Evolutionary conservation across 2,888 invertebrate genomes (phyloP), one percentile per base, ranked within the genome.

Genomic region (Drosophila neonasuta): DNA sequence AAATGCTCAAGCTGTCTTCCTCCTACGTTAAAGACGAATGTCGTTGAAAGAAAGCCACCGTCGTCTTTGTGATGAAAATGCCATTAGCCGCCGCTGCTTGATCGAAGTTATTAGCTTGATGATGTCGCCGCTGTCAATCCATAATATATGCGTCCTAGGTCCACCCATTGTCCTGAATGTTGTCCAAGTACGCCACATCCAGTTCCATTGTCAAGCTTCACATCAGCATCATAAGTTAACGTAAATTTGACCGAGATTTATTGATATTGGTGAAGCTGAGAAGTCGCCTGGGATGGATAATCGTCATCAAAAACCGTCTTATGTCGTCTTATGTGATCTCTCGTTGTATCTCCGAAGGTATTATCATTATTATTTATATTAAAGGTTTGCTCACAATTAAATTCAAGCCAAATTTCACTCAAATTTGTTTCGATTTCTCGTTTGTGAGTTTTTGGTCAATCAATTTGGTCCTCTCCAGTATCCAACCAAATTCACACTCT

Each of bases 401-500:
- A 39, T 39, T 4, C 36, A 39, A 13, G 11, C 7, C 15, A 41
- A 2, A 39, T 39, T 13, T 41, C 39, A 15, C 8, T 15, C 13
- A 8, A 13, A 13, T 13, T 41, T 13, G 5, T 41, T 41, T 32
- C 4, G n/a, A 6, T 41, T 41, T 41, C 39, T 41, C 8, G 39
- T 1, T 41, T 10, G 39, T 41, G 6, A 6, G 6, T 8, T 13
- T 41, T 41, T 13, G 13, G 15, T 11, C 15, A 41, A 13, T 32
- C 41, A 34, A 20, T 20, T 20, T 32, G 49, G 13, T 63, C 54
- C 65, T 1, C 41, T 45, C 63, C 74, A 74, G 30, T 49, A 20
- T 45, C 77, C 79, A 80, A 79, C 71, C 82, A 88, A 89, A 87
- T 88, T 84, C 89, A 89, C 89, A 89, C 86, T 89, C 84, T 77